phyloP scores from a whole-genome alignment of 1,140 invertebrate genomes.

The Oppia nitens region DNA sequence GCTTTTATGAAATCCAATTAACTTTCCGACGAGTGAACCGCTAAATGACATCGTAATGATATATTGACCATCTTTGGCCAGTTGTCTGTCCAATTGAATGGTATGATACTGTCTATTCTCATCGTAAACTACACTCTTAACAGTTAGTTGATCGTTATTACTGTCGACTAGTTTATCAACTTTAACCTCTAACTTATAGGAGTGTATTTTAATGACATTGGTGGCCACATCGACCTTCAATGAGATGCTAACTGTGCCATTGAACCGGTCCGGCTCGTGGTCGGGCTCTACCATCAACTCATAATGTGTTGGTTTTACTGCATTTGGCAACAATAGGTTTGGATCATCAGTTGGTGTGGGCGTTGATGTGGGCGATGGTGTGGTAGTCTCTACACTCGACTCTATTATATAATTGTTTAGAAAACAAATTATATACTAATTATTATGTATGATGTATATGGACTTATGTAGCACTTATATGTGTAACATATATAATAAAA shows the following conservation, averaged over 20 bases:
- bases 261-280: constrained; percentile 5
- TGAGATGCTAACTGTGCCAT: constrained; percentile 3
- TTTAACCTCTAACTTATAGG: constrained; percentile 66
- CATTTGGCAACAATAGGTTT: constrained; percentile 52
- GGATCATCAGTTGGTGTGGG: background rate
- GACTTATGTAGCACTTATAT: background rate
- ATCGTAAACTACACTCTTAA: background rate
- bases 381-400: background rate
- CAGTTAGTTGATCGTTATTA: background rate
- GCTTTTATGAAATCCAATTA: constrained; percentile 62
- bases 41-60: constrained; percentile 35
- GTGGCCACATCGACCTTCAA: background rate
- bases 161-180: background rate
- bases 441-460: background rate
- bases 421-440: background rate
- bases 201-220: constrained; percentile 31
- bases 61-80: background rate
- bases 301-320: constrained; percentile 61
- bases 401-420: background rate
- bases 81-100: background rate
- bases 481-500: no score
- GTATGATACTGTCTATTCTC: background rate
- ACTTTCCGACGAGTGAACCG: constrained; percentile 43
- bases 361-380: background rate
- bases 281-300: constrained; percentile 41